These are phyloP conservation scores for Leptinotarsa peninsularis DNA, from an alignment of 2,888 invertebrate species.

Conservation along the genomic window DNA sequence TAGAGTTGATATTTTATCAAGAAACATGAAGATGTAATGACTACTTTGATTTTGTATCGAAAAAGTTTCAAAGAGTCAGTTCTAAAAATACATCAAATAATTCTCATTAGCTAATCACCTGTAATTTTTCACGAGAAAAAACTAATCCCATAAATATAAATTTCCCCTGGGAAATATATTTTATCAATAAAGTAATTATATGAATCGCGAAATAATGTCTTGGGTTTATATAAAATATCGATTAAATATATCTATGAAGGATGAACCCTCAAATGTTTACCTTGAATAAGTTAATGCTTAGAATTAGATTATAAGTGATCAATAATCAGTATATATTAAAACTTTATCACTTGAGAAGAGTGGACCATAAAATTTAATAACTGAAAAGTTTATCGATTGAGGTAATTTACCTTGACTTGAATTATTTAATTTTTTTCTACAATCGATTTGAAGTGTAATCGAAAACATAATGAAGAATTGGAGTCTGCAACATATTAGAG, in stretches of 20 bases:
- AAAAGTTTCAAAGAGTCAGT: no score
- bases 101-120: background rate
- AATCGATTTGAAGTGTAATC: no score
- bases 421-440: no score
- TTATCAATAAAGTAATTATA: background rate
- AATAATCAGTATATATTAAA: background rate
- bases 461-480: no score
- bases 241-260: background rate
- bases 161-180: conserved; percentile 4
- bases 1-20: no score
- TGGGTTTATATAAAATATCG: background rate
- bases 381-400: no score
- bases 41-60: no score
- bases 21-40: no score
- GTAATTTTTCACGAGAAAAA: background rate
- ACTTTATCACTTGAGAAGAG: no score
- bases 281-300: background rate
- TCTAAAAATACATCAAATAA: background rate
- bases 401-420: no score
- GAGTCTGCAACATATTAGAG: no score
- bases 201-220: background rate
- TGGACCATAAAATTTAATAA: no score
- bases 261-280: background rate
- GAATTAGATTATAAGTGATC: background rate
- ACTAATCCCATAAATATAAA: background rate